phyloP scores from a whole-genome alignment of 2,888 invertebrate species.

The Callyntrura guangdongensis region DNA sequence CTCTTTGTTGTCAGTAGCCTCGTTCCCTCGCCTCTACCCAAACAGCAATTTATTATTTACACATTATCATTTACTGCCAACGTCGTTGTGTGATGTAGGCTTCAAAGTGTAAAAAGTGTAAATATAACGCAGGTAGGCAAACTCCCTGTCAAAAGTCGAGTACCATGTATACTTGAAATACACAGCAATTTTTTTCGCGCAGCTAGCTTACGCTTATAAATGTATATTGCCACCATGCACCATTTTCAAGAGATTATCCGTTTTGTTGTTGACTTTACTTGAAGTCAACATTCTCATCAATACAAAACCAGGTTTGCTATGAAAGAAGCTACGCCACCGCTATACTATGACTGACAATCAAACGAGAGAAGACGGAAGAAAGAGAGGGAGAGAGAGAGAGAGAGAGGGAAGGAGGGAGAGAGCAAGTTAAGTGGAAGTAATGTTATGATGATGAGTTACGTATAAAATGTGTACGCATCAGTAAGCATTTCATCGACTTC shows the following conservation, averaged over 20 bases:
- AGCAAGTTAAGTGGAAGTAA: constrained; percentile 44
- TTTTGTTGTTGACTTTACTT: constrained; percentile 32
- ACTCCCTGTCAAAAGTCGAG: background rate
- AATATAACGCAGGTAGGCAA: background rate
- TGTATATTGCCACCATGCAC: constrained; percentile 22
- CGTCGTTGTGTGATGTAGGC: background rate
- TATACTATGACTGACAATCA: background rate
- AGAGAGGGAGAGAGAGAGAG: background rate
- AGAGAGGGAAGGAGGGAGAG: background rate
- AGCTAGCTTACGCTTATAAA: background rate
- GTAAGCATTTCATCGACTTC: constrained; percentile 55
- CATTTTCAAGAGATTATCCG: constrained; percentile 26
- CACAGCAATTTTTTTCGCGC: no score
- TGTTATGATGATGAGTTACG: constrained; percentile 53
- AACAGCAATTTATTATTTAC: background rate
- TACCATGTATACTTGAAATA: background rate
- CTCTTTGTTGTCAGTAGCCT: background rate
- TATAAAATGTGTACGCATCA: constrained; percentile 59
- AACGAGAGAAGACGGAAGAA: background rate
- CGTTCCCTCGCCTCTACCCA: background rate
- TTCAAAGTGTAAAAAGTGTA: background rate
- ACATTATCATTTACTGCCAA: constrained; percentile 44
- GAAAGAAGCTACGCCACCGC: background rate
- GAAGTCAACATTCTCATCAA: background rate
- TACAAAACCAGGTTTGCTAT: background rate